Evolutionary conservation across 2,113 vertebrate species (phyloP), one percentile per base, ranked within the genome.

Genomic region (Donacobius atricapilla): DNA sequence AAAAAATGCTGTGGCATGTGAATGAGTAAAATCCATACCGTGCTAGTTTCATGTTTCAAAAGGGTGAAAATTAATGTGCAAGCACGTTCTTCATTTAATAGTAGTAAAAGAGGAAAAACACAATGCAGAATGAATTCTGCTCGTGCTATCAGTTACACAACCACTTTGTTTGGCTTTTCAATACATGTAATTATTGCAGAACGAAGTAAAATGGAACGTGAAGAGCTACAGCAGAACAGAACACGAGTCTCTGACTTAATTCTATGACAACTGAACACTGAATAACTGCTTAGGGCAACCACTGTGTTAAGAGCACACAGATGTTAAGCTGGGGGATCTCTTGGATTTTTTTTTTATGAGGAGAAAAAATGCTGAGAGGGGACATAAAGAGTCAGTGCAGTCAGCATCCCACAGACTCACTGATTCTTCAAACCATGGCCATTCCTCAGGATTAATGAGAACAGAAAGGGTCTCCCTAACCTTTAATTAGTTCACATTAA

Each of bases 1-100:
- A 96, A 97, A 95, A 97, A 97, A 97, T 95, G 95, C 87, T 95
- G 86, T 94, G 94, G 84, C 91, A 96, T 93, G 96, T 83, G 93
- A 95, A 91, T 96, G 91, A 97, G 95, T 96, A 97, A 94, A 97
- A 97, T 95, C 91, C 72, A 68, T 44, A 95, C 85, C 45, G 30
- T 61, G 39, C 69, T 45, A 27, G 95, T 89, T 96, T 96, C 95
- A 76, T 40, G 77, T 94, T 97, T 97, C 81, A 96, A 94, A 97
- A 96, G 81, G 94, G 17, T 84, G 65, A 89, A 94, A 94, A 97
- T 69, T 85, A 94, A 86, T 54, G 57, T 94, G 94, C 94, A 94
- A 92, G 77, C 76, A 90, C 22, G 65, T 64, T 86, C 86, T 77
- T 58, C 45, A 39, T 40, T 90, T 81, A 57, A 39, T 23, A 84